Percentiles rank a stretch among this genome's conserved stretches.
Evolutionary conservation across 2,797 vertebrate genomes (phyloP).

Genomic region (Allobates femoralis): DNA sequence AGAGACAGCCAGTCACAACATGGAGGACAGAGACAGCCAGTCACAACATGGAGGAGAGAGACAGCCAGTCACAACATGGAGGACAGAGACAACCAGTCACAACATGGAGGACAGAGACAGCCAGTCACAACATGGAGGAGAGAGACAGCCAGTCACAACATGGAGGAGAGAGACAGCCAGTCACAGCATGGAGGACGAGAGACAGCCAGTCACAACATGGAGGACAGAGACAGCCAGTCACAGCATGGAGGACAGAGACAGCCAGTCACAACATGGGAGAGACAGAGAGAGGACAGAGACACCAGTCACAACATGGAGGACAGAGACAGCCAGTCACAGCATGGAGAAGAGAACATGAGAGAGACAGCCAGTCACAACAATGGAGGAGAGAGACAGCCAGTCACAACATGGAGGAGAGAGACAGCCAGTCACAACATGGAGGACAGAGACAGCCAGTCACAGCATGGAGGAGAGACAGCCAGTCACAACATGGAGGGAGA

Average conservation of each 20-base stretch:
- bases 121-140: not conserved
- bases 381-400: too few relatives aligned
- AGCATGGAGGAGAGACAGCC: not conserved
- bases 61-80: too few relatives aligned
- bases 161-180: not conserved
- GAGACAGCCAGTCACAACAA: too few relatives aligned
- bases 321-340: not conserved
- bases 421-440: too few relatives aligned
- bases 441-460: too few relatives aligned
- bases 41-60: not conserved
- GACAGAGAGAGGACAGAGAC: too few relatives aligned
- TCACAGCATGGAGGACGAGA: not conserved
- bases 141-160: not conserved
- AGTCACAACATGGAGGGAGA: not conserved
- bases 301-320: not conserved
- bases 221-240: not conserved
- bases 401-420: too few relatives aligned
- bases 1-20: not conserved
- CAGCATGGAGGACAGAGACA: not conserved
- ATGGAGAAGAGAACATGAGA: not conserved
- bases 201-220: not conserved
- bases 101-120: not conserved
- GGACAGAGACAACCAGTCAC: too few relatives aligned
- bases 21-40: too few relatives aligned
- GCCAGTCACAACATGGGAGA: not conserved